These are phyloP conservation scores for Bombus pyrosoma DNA, from an alignment of 1,140 invertebrate species.

Conservation along the genomic window DNA sequence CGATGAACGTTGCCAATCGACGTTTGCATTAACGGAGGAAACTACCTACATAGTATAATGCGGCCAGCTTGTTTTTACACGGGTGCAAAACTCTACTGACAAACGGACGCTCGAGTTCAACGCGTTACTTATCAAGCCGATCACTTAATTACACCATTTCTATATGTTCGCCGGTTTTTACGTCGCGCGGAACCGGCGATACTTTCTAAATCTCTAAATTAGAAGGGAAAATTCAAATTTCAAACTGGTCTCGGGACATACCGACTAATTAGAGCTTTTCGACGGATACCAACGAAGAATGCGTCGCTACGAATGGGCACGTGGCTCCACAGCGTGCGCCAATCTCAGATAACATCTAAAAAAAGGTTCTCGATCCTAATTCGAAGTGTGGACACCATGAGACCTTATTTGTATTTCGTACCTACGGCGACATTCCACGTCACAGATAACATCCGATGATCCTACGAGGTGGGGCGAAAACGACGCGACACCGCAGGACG, in stretches of 20 bases:
- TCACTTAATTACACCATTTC: neutral
- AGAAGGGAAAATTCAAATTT: neutral
- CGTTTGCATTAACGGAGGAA: neutral
- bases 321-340: conserved; percentile 57
- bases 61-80: neutral
- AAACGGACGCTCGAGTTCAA: neutral
- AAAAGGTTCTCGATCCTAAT: conserved; percentile 68
- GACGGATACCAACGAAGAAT: conserved; percentile 9
- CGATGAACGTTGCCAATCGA: conserved; percentile 1
- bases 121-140: neutral
- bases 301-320: conserved; percentile 46
- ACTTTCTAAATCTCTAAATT: too few relatives aligned
- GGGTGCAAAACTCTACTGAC: neutral
- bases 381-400: conserved; percentile 58
- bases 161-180: neutral
- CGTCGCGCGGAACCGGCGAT: neutral
- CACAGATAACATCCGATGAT: conserved; percentile 68
- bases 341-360: conserved; percentile 67
- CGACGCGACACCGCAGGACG: conserved; percentile 37
- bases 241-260: neutral
- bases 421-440: conserved; percentile 65
- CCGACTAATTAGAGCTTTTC: conserved; percentile 45
- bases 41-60: neutral
- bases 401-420: conserved; percentile 71
- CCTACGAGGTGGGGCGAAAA: conserved; percentile 40